Conservation (phyloP, 2,888 invertebrate species). For the Drosophila eohydei region DNA sequence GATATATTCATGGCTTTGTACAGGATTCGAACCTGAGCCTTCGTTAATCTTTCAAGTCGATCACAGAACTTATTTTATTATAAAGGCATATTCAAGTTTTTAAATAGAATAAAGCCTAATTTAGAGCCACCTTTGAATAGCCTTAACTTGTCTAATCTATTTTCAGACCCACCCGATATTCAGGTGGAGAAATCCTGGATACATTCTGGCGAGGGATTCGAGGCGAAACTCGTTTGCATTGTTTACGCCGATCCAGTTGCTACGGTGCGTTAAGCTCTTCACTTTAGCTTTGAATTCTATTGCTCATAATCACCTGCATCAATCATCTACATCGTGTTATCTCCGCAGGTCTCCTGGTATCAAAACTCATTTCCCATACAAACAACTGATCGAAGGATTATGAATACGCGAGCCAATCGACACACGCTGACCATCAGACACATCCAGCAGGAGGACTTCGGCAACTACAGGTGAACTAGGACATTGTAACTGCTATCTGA, state of each 20-base stretch:
- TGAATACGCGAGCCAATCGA: conserved; percentile 89
- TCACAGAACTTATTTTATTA: too few relatives aligned
- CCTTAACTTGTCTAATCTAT: too few relatives aligned
- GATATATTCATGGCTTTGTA: too few relatives aligned
- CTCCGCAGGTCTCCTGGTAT: conserved; percentile 88
- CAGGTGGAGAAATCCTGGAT: conserved; percentile 90
- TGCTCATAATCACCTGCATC: background rate
- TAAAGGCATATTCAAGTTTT: too few relatives aligned
- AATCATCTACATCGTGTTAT: background rate
- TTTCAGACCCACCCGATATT: conserved; percentile 89
- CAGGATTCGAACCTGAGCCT: too few relatives aligned
- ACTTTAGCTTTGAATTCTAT: background rate
- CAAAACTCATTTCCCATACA: conserved; percentile 89
- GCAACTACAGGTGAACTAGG: conserved; percentile 88
- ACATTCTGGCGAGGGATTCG: conserved; percentile 89
- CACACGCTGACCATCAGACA: conserved; percentile 89
- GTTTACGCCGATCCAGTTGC: conserved; percentile 89
- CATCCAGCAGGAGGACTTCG: conserved; percentile 89
- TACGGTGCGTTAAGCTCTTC: conserved; percentile 86
- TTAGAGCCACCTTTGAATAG: too few relatives aligned
- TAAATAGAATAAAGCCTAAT: too few relatives aligned
- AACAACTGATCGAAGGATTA: conserved; percentile 88
- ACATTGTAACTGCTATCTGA: background rate
- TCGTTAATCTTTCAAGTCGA: too few relatives aligned
- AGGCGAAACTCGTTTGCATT: conserved; percentile 89